A percentile compares a stretch with the other conserved stretches of the same genome.
Evolutionary conservation across 1,140 invertebrate species (phyloP).

Genomic region (Drosophila grimshawi): DNA sequence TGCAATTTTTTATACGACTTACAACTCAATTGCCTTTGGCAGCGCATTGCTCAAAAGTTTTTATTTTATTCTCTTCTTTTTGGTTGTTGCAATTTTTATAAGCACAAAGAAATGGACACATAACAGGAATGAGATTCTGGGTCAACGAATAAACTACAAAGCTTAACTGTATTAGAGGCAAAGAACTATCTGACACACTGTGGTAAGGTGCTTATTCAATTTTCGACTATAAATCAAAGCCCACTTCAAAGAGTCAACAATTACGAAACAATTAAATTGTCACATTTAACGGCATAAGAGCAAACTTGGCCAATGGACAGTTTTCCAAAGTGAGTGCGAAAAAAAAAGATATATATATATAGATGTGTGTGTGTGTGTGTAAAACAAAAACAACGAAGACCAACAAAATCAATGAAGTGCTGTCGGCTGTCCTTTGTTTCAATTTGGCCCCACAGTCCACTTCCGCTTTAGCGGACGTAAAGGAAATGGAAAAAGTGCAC

Average conservation of each 20-base stretch:
- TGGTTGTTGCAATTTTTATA: slow-evolving; percentile 12
- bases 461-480: slow-evolving; percentile 47
- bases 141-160: slow-evolving; percentile 11
- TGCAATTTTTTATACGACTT: slow-evolving; percentile 5
- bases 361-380: background rate
- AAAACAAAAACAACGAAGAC: slow-evolving; percentile 3
- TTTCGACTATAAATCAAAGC: slow-evolving; percentile 64
- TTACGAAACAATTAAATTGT: slow-evolving; percentile 83
- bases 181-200: background rate
- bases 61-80: too few species aligned
- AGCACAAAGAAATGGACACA: slow-evolving; percentile 5
- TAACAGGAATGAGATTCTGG: slow-evolving; percentile 3
- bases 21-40: slow-evolving; percentile 12
- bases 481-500: slow-evolving; percentile 76
- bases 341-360: slow-evolving; percentile 7
- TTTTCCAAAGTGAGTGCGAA: background rate
- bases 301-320: slow-evolving; percentile 32
- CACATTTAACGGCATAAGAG: slow-evolving; percentile 51
- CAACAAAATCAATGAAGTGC: slow-evolving; percentile 53
- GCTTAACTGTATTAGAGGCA: slow-evolving; percentile 13
- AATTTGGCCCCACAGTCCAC: slow-evolving; percentile 15
- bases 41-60: slow-evolving; percentile 7
- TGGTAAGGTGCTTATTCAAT: slow-evolving; percentile 54
- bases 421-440: slow-evolving; percentile 45
- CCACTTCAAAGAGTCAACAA: slow-evolving; percentile 61